Base-by-base conservation (phyloP, 2,113 vertebrate genomes). In the Siphamia tubifer region DNA sequence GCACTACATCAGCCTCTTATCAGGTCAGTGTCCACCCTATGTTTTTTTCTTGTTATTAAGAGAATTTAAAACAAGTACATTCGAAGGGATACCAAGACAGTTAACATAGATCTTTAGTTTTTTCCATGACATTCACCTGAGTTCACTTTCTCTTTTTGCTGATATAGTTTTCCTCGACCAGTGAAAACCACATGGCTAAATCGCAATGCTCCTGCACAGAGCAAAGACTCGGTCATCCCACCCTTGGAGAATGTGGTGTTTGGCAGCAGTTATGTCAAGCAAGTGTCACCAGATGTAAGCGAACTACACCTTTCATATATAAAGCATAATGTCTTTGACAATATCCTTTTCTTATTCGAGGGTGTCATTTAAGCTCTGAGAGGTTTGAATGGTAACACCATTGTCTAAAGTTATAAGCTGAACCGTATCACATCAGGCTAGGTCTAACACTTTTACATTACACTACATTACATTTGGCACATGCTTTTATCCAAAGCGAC, bases 1-100 rank as follows among this genome's bases (percentile, higher is more conserved):
- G 96, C 98, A 23, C 92, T 99, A 68, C 98, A 99, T 87, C 98
- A 99, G 68, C 97, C 98, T 32, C 91, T 99, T 38, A 98, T 98
- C 90, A 98, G 97, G 98, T 99, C 85, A 92, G 84, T 45, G 7
- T 44, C 12, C 40, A 40, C 2, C 10, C 34, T 7, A n/a, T 17
- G 9, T 15, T 16, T 3, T 15, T 7, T 7, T 39, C n/a, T 27
- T 11, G 15, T 34, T 11, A 9, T 11, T 11, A 11, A 48, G 8
- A 6, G 28, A 16, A 5, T 9, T 30, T 7, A 6, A 30, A n/a
- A n/a, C n/a, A n/a, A n/a, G n/a, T 30, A 3, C 28, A 30, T 30
- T 30, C 28, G 10, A 6, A 7, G 28, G 1, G 6, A 7, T 9
- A 30, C 10, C 6, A 45, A n/a, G 10, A 4, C 10, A 4, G 10